These are phyloP conservation scores for Erebia aethiops DNA, from an alignment of 2,888 invertebrate genomes.

Conservation along the genomic window DNA sequence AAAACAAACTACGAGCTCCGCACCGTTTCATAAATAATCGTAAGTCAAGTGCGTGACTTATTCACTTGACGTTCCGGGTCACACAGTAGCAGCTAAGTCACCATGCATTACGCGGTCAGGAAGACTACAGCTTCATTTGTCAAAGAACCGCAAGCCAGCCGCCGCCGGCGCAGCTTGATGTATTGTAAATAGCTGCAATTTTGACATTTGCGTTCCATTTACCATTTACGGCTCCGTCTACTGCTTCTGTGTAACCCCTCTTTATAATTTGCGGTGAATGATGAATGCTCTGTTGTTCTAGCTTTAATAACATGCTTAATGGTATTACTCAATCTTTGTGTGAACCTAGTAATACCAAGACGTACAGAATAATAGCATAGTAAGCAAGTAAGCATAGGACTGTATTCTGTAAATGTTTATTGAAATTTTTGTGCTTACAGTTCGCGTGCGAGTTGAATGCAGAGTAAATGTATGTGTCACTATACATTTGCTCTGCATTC, in stretches of 20 bases:
- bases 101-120: conserved; percentile 49
- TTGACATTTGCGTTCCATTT: conserved; percentile 66
- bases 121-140: conserved; percentile 71
- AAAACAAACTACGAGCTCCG: conserved; percentile 10
- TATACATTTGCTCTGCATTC: too few species aligned
- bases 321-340: conserved; percentile 21
- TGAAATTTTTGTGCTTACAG: too few species aligned
- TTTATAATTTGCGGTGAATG: conserved; percentile 58
- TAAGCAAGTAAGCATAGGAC: too few species aligned
- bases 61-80: conserved; percentile 50
- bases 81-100: conserved; percentile 50
- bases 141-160: conserved; percentile 67
- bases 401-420: too few species aligned
- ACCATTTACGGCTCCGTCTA: conserved; percentile 52
- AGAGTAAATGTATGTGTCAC: too few species aligned
- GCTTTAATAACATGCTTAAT: conserved; percentile 8
- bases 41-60: conserved; percentile 33
- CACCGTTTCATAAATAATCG: conserved; percentile 17
- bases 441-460: too few species aligned
- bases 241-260: conserved; percentile 57
- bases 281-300: conserved; percentile 57
- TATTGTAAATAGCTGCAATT: conserved; percentile 68
- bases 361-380: too few species aligned
- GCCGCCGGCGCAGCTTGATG: conserved; percentile 57
- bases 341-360: background rate